Evolutionary conservation across 1,140 invertebrate genomes (phyloP), one percentile per base, ranked within the genome.

Genomic region (Lethocerus indicus): DNA sequence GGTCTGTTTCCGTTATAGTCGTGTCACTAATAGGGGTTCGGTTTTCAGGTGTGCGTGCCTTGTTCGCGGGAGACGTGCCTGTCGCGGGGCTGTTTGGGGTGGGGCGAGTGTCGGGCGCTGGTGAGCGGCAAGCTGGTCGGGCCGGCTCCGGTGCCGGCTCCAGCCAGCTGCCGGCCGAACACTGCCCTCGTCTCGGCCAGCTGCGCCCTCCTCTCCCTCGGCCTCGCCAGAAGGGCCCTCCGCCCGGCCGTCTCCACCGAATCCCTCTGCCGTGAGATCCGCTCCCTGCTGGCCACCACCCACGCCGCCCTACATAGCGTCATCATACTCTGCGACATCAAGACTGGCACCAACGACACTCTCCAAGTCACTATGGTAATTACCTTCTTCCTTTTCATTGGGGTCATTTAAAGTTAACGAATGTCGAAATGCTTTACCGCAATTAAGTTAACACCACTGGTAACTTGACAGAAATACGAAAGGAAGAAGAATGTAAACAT

Each of bases 301-400:
- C 64, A 70, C 53, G 71, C 75, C n/a, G 61, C 67, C 51, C 63
- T 67, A 57, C 43, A 47, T 20, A 54, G 52, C 27, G 68, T 87
- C 3, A 76, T 87, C 16, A 62, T 91, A 6, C 70, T 88, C 0
- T 91, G 88, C 61, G 85, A 85, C 60, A 68, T 90, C 6, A 83
- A 87, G 54, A 70, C 71, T 0, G 77, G 78, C 20, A 79, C 79
- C 43, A 82, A 84, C 57, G 83, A 89, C 58, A 83, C 83, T 2
- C 71, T 92, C 37, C 86, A 89, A 67, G 78, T 92, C n/a, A 87
- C 86, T 14, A 69, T 90, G 69, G 83, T 86, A 63, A 77, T 75
- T 69, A 29, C n/a, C n/a, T n/a, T n/a, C 35, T 16, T 12, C 39
- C 26, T 14, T 18, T 35, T 35, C 12, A 35, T 12, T 35, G n/a